phyloP scores from a whole-genome alignment of 1,140 invertebrate genomes.

The Drosophila novamexicana region DNA sequence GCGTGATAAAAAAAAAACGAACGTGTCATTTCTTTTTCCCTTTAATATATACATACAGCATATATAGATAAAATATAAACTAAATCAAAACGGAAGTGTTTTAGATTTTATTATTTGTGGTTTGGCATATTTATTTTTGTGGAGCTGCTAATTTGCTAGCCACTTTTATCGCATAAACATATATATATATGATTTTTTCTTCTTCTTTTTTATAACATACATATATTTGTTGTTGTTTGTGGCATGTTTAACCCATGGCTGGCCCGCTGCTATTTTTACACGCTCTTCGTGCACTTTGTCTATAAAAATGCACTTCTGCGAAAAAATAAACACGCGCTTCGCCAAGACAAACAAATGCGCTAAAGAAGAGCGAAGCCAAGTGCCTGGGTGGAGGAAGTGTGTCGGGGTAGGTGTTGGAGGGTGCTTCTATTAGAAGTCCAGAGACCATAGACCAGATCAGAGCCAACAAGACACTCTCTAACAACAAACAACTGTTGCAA shows the following conservation, averaged over 20 bases:
- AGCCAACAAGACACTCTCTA: constrained; percentile 60
- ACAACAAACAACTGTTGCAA: constrained; percentile 82
- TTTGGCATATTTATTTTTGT: constrained; percentile 11
- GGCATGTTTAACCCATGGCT: constrained; percentile 39
- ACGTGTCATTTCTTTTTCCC: constrained; percentile 55
- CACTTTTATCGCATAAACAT: constrained; percentile 17
- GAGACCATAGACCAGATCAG: constrained; percentile 2
- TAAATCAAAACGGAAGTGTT: constrained; percentile 47
- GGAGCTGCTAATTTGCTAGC: constrained; percentile 37
- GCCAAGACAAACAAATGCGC: constrained; percentile 66
- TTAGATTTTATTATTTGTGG: constrained; percentile 21
- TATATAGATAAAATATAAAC: constrained; percentile 11
- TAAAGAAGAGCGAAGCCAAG: neutral
- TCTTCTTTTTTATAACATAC: constrained; percentile 18
- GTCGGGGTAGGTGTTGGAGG: too few relatives aligned
- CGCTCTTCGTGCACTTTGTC: constrained; percentile 59
- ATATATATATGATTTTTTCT: neutral
- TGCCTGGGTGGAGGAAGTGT: neutral
- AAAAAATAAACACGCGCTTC: constrained; percentile 75
- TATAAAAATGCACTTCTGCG: constrained; percentile 78
- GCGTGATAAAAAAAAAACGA: constrained; percentile 45
- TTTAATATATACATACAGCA: neutral
- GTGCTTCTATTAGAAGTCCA: neutral
- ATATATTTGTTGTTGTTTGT: constrained; percentile 23
- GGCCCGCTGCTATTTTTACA: constrained; percentile 46